Evolutionary conservation across 2,888 invertebrate genomes (phyloP).

Genomic region (Poecilus cupreus): DNA sequence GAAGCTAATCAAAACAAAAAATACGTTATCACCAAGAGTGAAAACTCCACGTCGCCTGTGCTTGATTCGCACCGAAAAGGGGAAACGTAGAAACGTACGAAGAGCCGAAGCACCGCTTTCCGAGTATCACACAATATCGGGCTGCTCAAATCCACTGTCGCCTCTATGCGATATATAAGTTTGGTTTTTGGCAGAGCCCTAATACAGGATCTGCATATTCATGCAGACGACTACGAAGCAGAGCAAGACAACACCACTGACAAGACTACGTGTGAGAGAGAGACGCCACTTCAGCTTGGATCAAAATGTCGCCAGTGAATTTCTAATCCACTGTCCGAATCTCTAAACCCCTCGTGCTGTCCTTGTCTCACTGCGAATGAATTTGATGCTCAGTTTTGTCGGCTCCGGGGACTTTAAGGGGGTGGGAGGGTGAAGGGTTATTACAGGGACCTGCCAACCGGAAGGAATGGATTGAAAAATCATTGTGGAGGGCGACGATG

Average conservation of each 20-base stretch:
- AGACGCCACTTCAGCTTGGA: conserved; percentile 65
- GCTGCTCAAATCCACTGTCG: conserved; percentile 45
- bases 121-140: conserved; percentile 43
- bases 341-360: conserved; percentile 60
- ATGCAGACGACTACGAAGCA: conserved; percentile 68
- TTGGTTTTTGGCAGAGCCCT: conserved; percentile 71
- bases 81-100: no score
- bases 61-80: no score
- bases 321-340: conserved; percentile 71
- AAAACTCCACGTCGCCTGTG: no score
- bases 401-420: neutral
- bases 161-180: conserved; percentile 67
- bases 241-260: conserved; percentile 60
- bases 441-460: neutral
- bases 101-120: neutral
- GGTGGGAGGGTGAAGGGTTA: conserved; percentile 13
- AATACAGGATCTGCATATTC: conserved; percentile 72
- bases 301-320: conserved; percentile 70
- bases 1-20: no score
- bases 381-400: conserved; percentile 49
- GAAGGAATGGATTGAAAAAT: conserved; percentile 19
- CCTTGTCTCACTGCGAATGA: conserved; percentile 34
- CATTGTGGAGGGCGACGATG: neutral
- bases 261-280: neutral
- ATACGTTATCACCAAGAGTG: no score